Base-by-base conservation (phyloP, 2,888 invertebrate genomes). In the Lordiphosa andalusiaca region DNA sequence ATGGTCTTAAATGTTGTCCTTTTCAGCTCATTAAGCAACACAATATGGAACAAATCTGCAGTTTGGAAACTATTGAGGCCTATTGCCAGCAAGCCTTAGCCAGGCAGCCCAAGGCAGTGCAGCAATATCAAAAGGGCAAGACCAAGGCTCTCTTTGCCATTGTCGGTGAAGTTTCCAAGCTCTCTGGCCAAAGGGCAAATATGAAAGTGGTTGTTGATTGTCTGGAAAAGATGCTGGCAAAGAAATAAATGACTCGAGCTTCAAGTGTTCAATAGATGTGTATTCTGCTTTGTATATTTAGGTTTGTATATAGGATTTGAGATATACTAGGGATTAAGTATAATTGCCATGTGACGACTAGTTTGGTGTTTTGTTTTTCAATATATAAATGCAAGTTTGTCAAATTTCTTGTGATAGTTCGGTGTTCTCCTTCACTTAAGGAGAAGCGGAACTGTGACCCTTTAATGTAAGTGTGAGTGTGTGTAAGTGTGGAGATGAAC, bases 101-200 rank as follows among this genome's bases (percentile, higher is more conserved):
- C 10, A 91, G 92, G 62, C 94, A 95, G 89, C 91, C 92, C 9
- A 93, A 94, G 85, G 86, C 93, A 52, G 94, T 94, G 1, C 90
- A 91, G 64, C 91, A 92, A 70, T 95, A 93, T 84, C 92, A 91
- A 86, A 90, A 89, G 7, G 95, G 95, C 4, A 95, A 95, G 89
- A 88, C 87, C 0, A 94, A 94, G 90, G 91, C 93, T 6, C 91
- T 94, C 44, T 92, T 91, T 77, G 92, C 93, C 30, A 91, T 96
- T 60, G 86, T 93, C 60, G 93, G 93, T 10, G 90, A 92, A 81
- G 90, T 94, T 50, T 91, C 91, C 53, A 92, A 91, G 77, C 89
- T 90, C 66, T 92, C 93, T 41, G 88, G 92, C 13, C 91, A 92
- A 78, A 92, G 91, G 85, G 92, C 93, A 37, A 93, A 95, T 86